Percentiles rank a stretch among this genome's conserved stretches.
phyloP scores from a whole-genome alignment of 2,113 vertebrate species.

The Polypterus bichir region DNA sequence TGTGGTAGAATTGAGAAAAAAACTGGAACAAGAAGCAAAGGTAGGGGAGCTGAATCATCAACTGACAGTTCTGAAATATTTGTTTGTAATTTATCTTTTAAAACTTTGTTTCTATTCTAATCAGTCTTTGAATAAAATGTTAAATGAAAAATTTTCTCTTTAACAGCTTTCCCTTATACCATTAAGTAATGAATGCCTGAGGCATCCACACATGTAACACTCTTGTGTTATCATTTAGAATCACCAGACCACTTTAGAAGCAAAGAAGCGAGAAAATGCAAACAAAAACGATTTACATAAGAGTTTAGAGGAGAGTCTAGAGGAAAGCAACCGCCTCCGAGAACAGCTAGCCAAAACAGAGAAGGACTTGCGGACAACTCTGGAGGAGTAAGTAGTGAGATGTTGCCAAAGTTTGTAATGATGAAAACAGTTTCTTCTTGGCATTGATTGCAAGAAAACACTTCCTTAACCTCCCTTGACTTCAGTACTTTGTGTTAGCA shows the following conservation, averaged over 20 bases:
- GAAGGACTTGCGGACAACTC: slow-evolving; percentile 62
- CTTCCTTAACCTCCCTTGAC: no score
- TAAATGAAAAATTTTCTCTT: no score
- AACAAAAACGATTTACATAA: slow-evolving; percentile 53
- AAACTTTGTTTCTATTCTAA: no score
- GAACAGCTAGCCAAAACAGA: slow-evolving; percentile 65
- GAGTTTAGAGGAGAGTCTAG: slow-evolving; percentile 43
- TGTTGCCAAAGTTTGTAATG: not conserved
- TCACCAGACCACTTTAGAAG: slow-evolving; percentile 56
- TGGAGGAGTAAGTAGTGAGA: slow-evolving; percentile 82
- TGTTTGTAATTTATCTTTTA: not conserved
- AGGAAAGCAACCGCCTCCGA: slow-evolving; percentile 55
- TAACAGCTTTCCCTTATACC: no score
- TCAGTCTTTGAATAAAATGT: no score
- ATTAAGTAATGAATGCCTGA: no score
- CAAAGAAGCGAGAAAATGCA: slow-evolving; percentile 43
- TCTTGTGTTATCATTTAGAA: slow-evolving; percentile 30
- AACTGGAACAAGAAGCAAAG: slow-evolving; percentile 63
- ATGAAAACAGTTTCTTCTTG: no score
- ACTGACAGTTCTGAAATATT: not conserved
- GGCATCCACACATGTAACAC: no score
- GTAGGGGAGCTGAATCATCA: slow-evolving; percentile 34
- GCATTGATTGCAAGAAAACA: no score
- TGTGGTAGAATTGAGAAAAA: slow-evolving; percentile 58
- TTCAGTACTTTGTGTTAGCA: no score